A percentile compares a stretch with the other conserved stretches of the same genome.
Conservation (phyloP, 1,140 invertebrate genomes). For the Ooceraea biroi region DNA sequence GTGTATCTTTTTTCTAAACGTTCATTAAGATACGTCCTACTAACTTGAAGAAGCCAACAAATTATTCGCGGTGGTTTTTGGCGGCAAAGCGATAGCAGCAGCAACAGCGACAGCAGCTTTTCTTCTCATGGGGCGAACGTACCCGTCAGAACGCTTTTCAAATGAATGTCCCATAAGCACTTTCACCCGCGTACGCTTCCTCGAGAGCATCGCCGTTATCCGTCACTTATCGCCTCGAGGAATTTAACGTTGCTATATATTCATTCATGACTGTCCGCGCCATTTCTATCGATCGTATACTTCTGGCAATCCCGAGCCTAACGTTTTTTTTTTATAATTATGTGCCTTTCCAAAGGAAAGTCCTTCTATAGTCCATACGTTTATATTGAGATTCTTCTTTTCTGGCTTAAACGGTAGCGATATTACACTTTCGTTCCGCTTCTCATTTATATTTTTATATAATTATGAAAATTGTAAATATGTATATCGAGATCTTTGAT, state of each 20-base stretch:
- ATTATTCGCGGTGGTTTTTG: background rate
- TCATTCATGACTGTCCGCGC: slow-evolving; percentile 59
- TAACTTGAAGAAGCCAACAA: too few species aligned
- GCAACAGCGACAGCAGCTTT: background rate
- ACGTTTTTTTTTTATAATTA: background rate
- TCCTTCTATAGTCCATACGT: background rate
- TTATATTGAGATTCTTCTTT: background rate
- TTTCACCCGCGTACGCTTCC: slow-evolving; percentile 80
- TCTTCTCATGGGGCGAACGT: slow-evolving; percentile 39
- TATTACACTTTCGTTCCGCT: too few species aligned
- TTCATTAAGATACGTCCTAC: too few species aligned
- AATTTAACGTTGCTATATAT: slow-evolving; percentile 63
- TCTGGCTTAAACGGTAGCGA: background rate
- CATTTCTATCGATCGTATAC: background rate
- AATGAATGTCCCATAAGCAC: slow-evolving; percentile 71
- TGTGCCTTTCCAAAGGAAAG: background rate
- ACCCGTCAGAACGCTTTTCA: slow-evolving; percentile 34
- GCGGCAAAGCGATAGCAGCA: background rate
- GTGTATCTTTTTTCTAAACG: too few species aligned
- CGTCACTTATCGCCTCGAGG: slow-evolving; percentile 64
- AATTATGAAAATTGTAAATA: too few species aligned
- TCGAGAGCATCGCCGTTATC: slow-evolving; percentile 71
- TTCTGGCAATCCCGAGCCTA: background rate
- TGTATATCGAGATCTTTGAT: too few species aligned
- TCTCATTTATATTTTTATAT: too few species aligned